Base-by-base conservation (phyloP, 2,888 invertebrate genomes). In the Lagria hirta region DNA sequence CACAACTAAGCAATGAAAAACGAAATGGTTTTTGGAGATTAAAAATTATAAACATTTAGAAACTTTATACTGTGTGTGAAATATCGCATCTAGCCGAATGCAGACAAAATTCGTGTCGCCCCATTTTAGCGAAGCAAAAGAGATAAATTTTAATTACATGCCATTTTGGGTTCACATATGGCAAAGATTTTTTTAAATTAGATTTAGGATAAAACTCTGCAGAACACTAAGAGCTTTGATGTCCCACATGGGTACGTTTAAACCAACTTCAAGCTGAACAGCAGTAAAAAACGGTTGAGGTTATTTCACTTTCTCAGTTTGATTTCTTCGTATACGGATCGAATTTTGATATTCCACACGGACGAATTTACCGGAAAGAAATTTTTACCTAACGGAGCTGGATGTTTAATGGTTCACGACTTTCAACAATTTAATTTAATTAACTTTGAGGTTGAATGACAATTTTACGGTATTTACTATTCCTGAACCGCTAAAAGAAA, bases 151-250 rank as follows among this genome's bases (percentile, higher is more conserved):
- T 24, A 40, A 40, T 30, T 40, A 23, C 32, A 11, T 15, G 15
- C n/a, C 3, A 30, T 24, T 11, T 28, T 22, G 10, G 37, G 28
- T 28, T 37, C 28, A 12, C 15, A 37, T 37, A 28, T 28, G 21
- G 37, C 13, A 4, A n/a, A 15, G 20, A 37, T 36, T 37, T n/a
- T n/a, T 33, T 37, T 37, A 37, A 37, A 27, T 37, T 21, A 28
- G 27, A 37, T 37, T 37, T 37, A 17, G 37, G 27, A 20, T 27
- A 28, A 37, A 27, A 21, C 21, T 37, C 12, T 15, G 26, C 21
- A 37, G 27, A 21, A 27, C 27, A 20, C 20, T 37, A 16, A 5
- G 20, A 16, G 28, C 10, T 33, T 13, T 33, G 33, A 33, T 33
- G 33, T 33, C 33, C 23, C 33, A 33, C 33, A 33, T 33, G 33